phyloP scores from a whole-genome alignment of 2,888 invertebrate genomes.

The Torymus tubicola region DNA sequence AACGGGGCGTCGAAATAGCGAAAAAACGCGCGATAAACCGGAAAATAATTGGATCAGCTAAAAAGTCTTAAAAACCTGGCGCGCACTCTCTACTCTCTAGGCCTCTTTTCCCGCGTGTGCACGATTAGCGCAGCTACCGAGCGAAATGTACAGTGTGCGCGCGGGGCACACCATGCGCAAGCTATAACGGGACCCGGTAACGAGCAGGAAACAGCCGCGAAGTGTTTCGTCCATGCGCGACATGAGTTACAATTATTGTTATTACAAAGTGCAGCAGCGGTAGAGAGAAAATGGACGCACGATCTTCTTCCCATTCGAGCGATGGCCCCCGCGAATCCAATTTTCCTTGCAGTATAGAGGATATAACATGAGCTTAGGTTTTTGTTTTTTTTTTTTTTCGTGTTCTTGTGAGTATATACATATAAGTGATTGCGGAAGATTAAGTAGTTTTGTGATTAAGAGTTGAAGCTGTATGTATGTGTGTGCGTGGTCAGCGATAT shows the following conservation, averaged over 20 bases:
- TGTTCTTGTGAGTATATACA: background rate
- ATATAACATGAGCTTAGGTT: background rate
- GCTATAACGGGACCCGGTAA: slow-evolving; percentile 56
- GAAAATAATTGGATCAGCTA: slow-evolving; percentile 24
- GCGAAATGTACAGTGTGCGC: too few species aligned
- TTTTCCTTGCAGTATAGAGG: background rate
- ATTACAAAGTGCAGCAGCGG: slow-evolving; percentile 37
- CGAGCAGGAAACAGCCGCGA: slow-evolving; percentile 58
- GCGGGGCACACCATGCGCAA: too few species aligned
- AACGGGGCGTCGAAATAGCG: too few species aligned
- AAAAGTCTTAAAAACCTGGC: too few species aligned
- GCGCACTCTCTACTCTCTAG: too few species aligned
- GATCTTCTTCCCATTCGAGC: slow-evolving; percentile 3
- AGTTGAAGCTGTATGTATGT: too few species aligned
- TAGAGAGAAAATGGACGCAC: background rate
- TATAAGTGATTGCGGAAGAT: background rate
- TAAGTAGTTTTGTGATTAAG: background rate
- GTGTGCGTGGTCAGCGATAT: too few species aligned
- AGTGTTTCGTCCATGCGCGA: slow-evolving; percentile 61
- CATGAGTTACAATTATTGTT: slow-evolving; percentile 60
- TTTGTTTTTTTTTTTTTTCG: background rate
- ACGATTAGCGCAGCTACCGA: too few species aligned
- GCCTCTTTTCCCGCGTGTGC: too few species aligned
- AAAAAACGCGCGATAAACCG: slow-evolving; percentile 1
- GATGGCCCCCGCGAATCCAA: background rate